phyloP scores from a whole-genome alignment of 30 jellyfish, hydroid and myxozoan genomes.

The Aurelia aurita complex sp. Pacific region DNA sequence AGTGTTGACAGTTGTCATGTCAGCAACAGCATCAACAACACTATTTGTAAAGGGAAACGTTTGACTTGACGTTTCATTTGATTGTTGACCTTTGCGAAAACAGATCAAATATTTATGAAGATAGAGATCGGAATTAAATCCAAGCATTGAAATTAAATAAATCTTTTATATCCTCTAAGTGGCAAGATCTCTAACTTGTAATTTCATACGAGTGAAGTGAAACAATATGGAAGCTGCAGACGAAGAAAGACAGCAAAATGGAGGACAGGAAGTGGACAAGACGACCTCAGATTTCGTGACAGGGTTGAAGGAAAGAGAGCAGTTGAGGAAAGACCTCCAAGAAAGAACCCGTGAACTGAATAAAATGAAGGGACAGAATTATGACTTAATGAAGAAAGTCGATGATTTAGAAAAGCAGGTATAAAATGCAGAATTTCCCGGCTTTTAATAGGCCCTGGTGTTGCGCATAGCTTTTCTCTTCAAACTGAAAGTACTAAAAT shows the following conservation, averaged over 20 bases:
- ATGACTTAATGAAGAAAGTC: constrained; percentile 72
- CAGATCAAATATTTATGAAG: constrained; percentile 40
- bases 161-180: not conserved
- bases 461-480: too few relatives aligned
- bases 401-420: constrained; percentile 88
- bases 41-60: not conserved
- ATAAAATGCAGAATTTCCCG: not conserved
- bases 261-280: constrained; percentile 51
- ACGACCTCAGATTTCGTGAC: constrained; percentile 74
- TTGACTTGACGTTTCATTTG: not conserved
- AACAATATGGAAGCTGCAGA: constrained; percentile 11
- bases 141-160: constrained; percentile 1
- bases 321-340: constrained; percentile 63
- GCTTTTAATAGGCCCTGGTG: too few relatives aligned
- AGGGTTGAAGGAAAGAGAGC: constrained; percentile 79
- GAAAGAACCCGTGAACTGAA: constrained; percentile 72
- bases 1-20: constrained; percentile 49
- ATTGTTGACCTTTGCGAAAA: not conserved
- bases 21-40: not conserved
- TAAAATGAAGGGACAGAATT: constrained; percentile 85
- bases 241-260: not conserved
- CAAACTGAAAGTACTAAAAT: too few relatives aligned
- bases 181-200: not conserved
- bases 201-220: not conserved
- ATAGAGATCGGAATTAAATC: not conserved